Base-by-base conservation (phyloP, 2,797 vertebrate genomes). In the Amazona finschi region DNA sequence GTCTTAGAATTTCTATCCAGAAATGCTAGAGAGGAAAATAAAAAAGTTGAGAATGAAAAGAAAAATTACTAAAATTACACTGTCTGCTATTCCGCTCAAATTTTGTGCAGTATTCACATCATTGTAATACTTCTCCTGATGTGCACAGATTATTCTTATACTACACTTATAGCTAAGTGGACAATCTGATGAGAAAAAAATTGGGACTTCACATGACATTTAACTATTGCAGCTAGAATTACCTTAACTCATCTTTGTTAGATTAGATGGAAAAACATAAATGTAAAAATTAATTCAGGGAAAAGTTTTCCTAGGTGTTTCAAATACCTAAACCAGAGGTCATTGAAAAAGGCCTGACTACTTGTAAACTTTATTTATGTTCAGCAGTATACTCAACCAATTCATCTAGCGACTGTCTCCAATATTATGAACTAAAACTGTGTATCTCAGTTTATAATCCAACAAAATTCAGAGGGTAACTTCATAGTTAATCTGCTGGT, bases 1-100 rank as follows among this genome's bases (percentile, higher is more conserved):
- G 96, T 97, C 98, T 98, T 97, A 95, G 96, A 98, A 95, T 92
- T 98, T 98, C 94, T 98, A 97, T 94, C 98, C 97, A 98, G 98
- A 98, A 93, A 96, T 98, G 97, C 96, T 98, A 86, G n/a, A 93
- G 96, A 95, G 43, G 67, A 89, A 96, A 93, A 96, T 28, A 94
- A 86, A 79, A 90, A 93, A 94, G 55, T 75, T 77, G 80, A 90
- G 60, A 89, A 93, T 52, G 52, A 93, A 96, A 94, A 93, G 55
- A 70, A 91, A 84, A 91, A 94, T 79, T 75, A 72, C 84, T 82
- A 30, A 90, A 89, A 94, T 93, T 93, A 71, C 91, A 72, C 18
- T 31, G 87, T 73, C 83, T 91, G 39, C 73, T 72, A 83, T 95
- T 90, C 85, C 85, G 90, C 85, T 87, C 72, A 94, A 94, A 94